Evolutionary conservation across 2,888 invertebrate genomes (phyloP).

Genomic region (Lamellibrachia satsuma): DNA sequence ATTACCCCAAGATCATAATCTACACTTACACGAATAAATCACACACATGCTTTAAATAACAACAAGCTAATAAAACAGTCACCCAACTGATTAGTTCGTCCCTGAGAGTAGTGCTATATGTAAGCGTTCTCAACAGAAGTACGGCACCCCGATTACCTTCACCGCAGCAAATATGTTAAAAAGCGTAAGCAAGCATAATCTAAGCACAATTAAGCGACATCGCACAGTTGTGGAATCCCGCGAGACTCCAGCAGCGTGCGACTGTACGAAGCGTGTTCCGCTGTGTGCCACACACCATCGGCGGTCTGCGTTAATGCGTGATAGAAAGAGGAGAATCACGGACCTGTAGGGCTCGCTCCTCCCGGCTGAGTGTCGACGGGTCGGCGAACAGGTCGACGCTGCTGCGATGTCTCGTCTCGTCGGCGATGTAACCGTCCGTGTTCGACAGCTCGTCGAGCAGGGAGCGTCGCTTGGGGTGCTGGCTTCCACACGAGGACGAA

Average conservation of each 20-base stretch:
- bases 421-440: conserved; percentile 46
- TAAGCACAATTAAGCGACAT: not conserved
- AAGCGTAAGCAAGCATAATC: not conserved
- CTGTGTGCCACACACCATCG: not conserved
- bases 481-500: not conserved
- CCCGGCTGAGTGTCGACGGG: conserved; percentile 43
- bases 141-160: not conserved
- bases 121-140: not conserved
- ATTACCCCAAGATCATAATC: not conserved
- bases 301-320: not conserved
- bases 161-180: not conserved
- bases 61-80: not conserved
- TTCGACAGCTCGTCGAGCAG: conserved; percentile 45
- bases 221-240: not conserved
- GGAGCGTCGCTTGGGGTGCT: conserved; percentile 34
- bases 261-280: not conserved
- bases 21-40: not conserved
- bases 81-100: not conserved
- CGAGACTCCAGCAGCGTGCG: not conserved
- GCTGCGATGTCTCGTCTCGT: conserved; percentile 31
- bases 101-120: not conserved
- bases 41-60: not conserved
- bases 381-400: conserved; percentile 42
- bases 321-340: not conserved
- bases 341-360: conserved; percentile 48